A percentile compares a stretch with the other conserved stretches of the same genome.
Conservation (phyloP, 2,888 invertebrate species). For the Dynastes grantii region DNA sequence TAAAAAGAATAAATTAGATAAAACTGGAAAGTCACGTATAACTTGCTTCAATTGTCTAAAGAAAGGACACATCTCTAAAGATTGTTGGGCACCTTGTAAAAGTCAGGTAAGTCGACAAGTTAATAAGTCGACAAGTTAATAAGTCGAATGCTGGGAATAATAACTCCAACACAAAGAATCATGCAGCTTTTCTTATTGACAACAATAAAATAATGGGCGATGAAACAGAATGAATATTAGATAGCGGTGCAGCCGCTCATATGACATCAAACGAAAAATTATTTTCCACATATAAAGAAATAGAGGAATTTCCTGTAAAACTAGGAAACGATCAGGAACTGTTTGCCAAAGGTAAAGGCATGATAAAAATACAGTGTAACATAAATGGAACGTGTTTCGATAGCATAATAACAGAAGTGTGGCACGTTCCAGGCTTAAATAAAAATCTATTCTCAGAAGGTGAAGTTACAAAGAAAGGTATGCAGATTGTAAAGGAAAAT, state of each 20-base stretch:
- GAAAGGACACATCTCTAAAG: constrained; percentile 53
- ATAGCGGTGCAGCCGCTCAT: too few relatives aligned
- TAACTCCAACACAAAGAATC: background rate
- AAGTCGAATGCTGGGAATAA: constrained; percentile 55
- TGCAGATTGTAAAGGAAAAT: constrained; percentile 58
- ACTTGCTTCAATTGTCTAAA: constrained; percentile 51
- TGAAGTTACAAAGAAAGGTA: constrained; percentile 58
- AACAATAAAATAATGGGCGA: too few relatives aligned
- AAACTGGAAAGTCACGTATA: background rate
- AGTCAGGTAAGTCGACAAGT: constrained; percentile 40
- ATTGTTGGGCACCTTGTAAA: constrained; percentile 20
- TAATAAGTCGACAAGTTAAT: constrained; percentile 52
- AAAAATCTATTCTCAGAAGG: constrained; percentile 65
- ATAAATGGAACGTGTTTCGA: constrained; percentile 48
- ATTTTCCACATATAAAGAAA: too few relatives aligned
- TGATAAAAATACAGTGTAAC: constrained; percentile 57
- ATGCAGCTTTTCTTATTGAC: too few relatives aligned
- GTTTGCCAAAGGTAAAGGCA: constrained; percentile 55
- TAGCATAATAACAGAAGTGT: constrained; percentile 54
- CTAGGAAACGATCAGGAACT: too few relatives aligned
- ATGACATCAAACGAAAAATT: too few relatives aligned
- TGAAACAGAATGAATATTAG: too few relatives aligned
- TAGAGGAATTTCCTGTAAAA: too few relatives aligned
- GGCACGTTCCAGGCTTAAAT: constrained; percentile 62
- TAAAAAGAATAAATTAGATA: background rate